phyloP scores from a whole-genome alignment of 2,888 invertebrate species.

The Heteropelma amictum region DNA sequence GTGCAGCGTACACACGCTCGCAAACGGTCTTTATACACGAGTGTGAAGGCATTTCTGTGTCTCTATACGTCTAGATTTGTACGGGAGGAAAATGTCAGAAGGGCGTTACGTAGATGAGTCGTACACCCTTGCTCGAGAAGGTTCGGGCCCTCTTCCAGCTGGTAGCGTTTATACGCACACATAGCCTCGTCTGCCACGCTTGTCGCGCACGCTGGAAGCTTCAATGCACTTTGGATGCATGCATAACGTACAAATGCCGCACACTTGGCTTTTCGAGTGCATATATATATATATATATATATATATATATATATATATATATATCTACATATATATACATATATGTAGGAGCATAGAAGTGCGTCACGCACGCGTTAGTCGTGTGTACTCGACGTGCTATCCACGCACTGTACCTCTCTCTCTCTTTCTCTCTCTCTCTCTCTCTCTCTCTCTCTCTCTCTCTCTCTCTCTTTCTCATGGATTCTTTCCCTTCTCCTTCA shows the following conservation, averaged over 20 bases:
- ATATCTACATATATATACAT: too few species aligned
- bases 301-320: too few species aligned
- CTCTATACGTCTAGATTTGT: neutral
- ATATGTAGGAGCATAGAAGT: too few species aligned
- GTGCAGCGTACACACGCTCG: slow-evolving; percentile 28
- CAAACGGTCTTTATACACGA: neutral
- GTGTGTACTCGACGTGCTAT: slow-evolving; percentile 57
- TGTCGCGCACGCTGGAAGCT: slow-evolving; percentile 69
- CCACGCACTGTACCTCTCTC: neutral
- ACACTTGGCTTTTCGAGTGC: neutral
- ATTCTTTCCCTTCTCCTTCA: neutral
- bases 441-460: neutral
- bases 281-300: slow-evolving; percentile 4
- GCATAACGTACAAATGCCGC: slow-evolving; percentile 33
- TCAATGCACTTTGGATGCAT: slow-evolving; percentile 10
- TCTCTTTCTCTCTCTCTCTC: slow-evolving; percentile 27
- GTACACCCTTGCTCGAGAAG: too few species aligned
- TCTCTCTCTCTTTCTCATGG: slow-evolving; percentile 6
- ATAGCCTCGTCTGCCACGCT: slow-evolving; percentile 66
- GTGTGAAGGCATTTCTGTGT: slow-evolving; percentile 1
- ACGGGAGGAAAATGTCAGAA: neutral
- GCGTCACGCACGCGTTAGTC: slow-evolving; percentile 58
- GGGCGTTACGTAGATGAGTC: neutral
- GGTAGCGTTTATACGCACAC: neutral
- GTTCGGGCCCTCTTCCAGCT: too few species aligned